phyloP scores from a whole-genome alignment of 2,797 vertebrate species.

The Sebastes taczanowskii region DNA sequence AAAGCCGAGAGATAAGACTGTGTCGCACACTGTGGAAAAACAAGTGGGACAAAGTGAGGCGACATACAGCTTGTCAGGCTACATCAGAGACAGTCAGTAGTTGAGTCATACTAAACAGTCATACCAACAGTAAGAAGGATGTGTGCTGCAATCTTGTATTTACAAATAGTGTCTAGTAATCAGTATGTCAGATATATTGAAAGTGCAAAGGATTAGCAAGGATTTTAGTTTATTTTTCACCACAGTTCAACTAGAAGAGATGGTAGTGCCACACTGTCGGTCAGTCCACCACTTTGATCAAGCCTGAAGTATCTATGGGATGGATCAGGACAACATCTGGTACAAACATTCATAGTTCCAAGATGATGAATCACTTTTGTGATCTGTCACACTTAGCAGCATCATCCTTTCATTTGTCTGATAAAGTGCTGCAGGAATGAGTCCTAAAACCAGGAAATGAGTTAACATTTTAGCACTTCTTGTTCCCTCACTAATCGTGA shows the following conservation, averaged over 20 bases:
- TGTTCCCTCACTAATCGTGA: too few relatives aligned
- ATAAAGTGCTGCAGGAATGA: too few relatives aligned
- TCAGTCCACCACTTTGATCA: neutral
- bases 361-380: neutral
- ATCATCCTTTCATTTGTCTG: too few relatives aligned
- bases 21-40: constrained; percentile 29
- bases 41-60: constrained; percentile 45
- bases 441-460: too few relatives aligned
- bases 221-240: neutral
- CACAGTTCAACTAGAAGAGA: neutral
- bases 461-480: too few relatives aligned
- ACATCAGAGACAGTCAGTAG: constrained; percentile 22
- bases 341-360: neutral
- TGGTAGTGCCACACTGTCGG: too few relatives aligned
- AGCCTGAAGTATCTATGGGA: neutral
- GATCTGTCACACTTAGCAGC: too few relatives aligned
- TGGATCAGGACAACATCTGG: neutral
- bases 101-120: constrained; percentile 48
- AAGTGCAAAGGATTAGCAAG: neutral
- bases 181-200: neutral
- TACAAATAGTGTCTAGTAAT: neutral
- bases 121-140: constrained; percentile 8
- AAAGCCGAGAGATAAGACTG: constrained; percentile 30
- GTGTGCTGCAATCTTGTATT: neutral
- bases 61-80: constrained; percentile 39